Conservation (phyloP, 2,113 vertebrate genomes). For the Bos javanicus region DNA sequence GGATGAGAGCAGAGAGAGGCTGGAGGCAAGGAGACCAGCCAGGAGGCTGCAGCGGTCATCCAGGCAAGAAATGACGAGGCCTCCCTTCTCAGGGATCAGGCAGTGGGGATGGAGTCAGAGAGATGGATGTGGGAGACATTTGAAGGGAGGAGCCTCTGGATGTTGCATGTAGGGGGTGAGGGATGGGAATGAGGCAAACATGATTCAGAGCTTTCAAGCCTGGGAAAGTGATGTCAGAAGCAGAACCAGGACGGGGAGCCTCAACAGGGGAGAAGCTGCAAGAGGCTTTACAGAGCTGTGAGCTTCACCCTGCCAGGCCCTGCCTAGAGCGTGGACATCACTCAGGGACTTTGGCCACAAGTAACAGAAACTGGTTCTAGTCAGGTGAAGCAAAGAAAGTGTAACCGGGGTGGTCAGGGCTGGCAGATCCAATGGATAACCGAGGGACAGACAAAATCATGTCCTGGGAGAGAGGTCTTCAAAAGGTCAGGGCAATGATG, state of each 20-base stretch:
- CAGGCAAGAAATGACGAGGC: constrained; percentile 61
- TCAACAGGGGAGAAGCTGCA: neutral
- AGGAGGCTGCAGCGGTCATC: constrained; percentile 40
- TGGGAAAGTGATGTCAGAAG: constrained; percentile 50
- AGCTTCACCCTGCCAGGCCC: neutral
- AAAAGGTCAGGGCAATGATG: neutral
- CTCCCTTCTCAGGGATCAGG: neutral
- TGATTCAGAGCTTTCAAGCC: constrained; percentile 55
- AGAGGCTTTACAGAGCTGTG: neutral
- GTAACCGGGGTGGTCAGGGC: neutral
- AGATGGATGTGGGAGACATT: constrained; percentile 32
- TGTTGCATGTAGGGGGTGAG: neutral
- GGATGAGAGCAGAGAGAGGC: constrained; percentile 56
- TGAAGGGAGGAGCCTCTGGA: constrained; percentile 24
- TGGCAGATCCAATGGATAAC: neutral
- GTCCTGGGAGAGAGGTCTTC: neutral
- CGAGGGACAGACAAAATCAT: neutral
- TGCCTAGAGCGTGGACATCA: neutral
- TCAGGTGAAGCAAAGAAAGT: neutral
- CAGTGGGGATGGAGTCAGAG: neutral
- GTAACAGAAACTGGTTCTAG: neutral
- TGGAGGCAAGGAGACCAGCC: constrained; percentile 70
- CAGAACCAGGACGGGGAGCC: constrained; percentile 13
- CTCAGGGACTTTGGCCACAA: neutral
- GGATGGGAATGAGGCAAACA: neutral